Evolutionary conservation across 2,113 vertebrate genomes (phyloP).

Genomic region (Nesogale talazaci): DNA sequence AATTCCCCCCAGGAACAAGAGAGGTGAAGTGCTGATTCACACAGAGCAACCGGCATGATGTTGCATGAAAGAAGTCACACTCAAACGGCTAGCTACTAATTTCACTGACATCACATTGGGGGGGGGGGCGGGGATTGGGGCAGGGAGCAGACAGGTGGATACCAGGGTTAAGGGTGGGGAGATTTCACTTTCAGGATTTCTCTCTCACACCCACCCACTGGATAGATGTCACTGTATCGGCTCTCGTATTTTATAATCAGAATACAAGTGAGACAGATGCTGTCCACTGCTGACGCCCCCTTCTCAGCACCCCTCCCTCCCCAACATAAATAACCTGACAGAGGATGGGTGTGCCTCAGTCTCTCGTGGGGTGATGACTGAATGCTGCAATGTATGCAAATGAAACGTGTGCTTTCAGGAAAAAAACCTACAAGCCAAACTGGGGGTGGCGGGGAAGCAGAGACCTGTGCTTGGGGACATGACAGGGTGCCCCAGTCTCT

Average conservation of each 20-base stretch:
- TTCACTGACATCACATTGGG: too few species aligned
- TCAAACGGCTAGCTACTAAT: not conserved
- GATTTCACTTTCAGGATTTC: not conserved
- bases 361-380: not conserved
- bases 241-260: conserved; percentile 71
- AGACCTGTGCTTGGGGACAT: too few species aligned
- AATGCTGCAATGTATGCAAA: not conserved
- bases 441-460: not conserved
- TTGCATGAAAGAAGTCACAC: not conserved
- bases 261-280: conserved; percentile 78
- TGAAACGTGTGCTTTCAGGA: not conserved
- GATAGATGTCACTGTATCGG: too few species aligned
- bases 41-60: not conserved
- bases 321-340: conserved; percentile 76
- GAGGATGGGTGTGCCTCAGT: conserved; percentile 63
- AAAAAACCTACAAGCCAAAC: not conserved
- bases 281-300: conserved; percentile 73
- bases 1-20: not conserved
- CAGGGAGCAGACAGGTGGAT: not conserved
- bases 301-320: conserved; percentile 67
- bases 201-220: too few species aligned
- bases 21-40: not conserved
- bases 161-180: not conserved
- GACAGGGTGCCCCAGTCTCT: too few species aligned
- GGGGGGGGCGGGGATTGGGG: not conserved